phyloP scores from a whole-genome alignment of 37 sponge, comb jelly and placozoan genomes.

The Beroe forskalii region DNA sequence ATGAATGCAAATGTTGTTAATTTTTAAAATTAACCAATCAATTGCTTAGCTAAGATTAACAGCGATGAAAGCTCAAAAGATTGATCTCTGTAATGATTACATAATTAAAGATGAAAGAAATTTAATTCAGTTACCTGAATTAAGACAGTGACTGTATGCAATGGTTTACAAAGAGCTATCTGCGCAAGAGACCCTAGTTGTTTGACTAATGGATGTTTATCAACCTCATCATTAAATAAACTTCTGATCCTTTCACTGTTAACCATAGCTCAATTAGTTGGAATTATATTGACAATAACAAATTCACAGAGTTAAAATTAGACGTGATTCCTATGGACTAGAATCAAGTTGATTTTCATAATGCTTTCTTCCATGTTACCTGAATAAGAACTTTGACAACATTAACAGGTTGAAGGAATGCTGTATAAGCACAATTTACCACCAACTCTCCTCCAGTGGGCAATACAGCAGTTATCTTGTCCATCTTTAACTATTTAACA shows the following conservation, averaged over 20 bases:
- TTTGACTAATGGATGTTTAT: neutral
- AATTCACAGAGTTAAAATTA: too few species aligned
- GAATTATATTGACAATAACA: too few species aligned
- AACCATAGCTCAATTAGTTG: neutral
- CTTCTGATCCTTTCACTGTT: neutral
- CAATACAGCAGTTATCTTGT: neutral
- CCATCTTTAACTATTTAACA: too few species aligned
- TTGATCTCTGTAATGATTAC: too few species aligned
- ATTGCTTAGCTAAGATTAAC: neutral
- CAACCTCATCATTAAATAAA: neutral
- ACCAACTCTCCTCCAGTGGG: neutral
- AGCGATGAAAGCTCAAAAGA: neutral
- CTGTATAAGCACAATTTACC: slow-evolving; percentile 32
- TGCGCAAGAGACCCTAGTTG: neutral
- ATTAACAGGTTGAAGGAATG: slow-evolving; percentile 28
- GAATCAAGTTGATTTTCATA: too few species aligned
- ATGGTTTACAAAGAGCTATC: neutral
- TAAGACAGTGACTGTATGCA: neutral
- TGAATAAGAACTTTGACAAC: slow-evolving; percentile 57
- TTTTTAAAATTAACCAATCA: too few species aligned
- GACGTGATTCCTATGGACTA: too few species aligned
- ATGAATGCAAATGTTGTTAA: too few species aligned
- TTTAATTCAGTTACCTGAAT: slow-evolving; percentile 7
- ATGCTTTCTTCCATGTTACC: neutral
- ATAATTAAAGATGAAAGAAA: too few species aligned